phyloP scores from a whole-genome alignment of 1,140 invertebrate genomes.

The Asbolus verrucosus region DNA sequence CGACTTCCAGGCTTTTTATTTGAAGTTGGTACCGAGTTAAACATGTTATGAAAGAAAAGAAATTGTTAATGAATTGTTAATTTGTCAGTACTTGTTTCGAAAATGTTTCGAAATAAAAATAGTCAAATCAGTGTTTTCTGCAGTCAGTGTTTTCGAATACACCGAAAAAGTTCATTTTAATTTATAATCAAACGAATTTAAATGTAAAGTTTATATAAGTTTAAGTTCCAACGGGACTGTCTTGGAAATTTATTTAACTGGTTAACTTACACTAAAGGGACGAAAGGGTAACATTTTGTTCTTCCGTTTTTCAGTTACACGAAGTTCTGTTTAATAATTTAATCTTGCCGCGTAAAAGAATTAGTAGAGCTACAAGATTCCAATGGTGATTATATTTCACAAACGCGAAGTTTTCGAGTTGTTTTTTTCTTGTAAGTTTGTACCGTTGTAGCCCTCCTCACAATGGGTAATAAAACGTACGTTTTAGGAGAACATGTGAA shows the following conservation, averaged over 20 bases:
- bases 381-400: not conserved
- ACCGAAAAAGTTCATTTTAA: slow-evolving; percentile 25
- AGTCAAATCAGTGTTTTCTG: not conserved
- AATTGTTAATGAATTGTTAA: no score
- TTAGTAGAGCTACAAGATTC: not conserved
- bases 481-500: slow-evolving; percentile 35
- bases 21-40: no score
- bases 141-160: slow-evolving; percentile 29
- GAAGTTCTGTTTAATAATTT: slow-evolving; percentile 9
- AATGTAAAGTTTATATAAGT: slow-evolving; percentile 41
- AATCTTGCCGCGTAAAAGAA: not conserved
- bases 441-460: slow-evolving; percentile 11
- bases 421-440: slow-evolving; percentile 2
- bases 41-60: no score
- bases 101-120: not conserved
- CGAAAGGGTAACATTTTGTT: slow-evolving; percentile 12
- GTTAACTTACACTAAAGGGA: slow-evolving; percentile 16
- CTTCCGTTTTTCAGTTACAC: not conserved
- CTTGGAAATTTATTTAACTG: slow-evolving; percentile 39
- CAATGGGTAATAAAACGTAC: slow-evolving; percentile 32
- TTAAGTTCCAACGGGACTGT: slow-evolving; percentile 36
- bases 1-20: no score
- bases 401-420: not conserved
- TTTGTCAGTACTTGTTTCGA: no score
- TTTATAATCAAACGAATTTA: slow-evolving; percentile 45